Evolutionary conservation across 2,113 vertebrate species (phyloP).

Genomic region (Asarcornis scutulata): DNA sequence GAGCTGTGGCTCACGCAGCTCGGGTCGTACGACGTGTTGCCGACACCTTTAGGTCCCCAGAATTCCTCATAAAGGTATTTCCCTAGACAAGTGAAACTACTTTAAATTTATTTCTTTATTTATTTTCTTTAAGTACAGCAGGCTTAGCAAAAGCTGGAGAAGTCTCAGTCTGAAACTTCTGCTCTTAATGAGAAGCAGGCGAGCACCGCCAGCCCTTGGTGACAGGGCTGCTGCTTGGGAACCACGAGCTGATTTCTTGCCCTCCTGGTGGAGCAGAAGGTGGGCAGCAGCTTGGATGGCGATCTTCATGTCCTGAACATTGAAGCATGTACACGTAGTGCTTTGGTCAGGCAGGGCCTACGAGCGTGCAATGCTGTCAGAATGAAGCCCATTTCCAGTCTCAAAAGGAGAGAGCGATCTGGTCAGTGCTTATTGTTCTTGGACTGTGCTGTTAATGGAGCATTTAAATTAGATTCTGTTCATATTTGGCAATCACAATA

Average conservation of each 20-base stretch:
- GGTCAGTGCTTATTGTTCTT: background rate
- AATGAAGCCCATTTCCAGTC: background rate
- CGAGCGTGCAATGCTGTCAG: background rate
- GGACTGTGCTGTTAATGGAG: background rate
- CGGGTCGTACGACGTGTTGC: background rate
- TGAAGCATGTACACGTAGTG: background rate
- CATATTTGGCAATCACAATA: background rate
- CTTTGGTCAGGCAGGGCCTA: background rate
- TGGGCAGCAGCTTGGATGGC: background rate
- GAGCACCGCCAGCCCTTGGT: background rate
- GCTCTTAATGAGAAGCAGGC: background rate
- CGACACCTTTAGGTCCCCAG: background rate
- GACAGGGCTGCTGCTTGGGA: background rate
- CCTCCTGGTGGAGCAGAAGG: background rate
- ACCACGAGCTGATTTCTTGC: accelerated
- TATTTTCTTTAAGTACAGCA: background rate
- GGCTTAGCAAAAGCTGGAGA: background rate
- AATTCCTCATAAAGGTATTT: background rate
- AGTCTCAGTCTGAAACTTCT: background rate
- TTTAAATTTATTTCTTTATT: background rate
- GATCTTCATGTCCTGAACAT: background rate
- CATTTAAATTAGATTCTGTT: background rate
- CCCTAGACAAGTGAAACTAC: background rate
- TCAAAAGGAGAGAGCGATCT: background rate
- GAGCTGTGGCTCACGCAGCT: background rate